Conservation (phyloP, 1,140 invertebrate species). For the Phocides pigmalion region DNA sequence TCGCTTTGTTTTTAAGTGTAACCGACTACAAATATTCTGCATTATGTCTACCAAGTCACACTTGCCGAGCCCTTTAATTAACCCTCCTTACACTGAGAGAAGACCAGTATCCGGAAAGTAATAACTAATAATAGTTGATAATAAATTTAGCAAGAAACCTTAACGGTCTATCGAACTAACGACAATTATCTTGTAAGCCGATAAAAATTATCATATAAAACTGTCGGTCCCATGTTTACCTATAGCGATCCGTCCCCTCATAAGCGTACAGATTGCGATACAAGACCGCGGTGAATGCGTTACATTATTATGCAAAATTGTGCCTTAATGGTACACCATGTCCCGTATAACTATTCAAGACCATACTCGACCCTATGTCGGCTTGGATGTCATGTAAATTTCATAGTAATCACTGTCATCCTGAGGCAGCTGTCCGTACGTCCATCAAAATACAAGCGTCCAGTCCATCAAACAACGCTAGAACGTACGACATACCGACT, state of each 20-base stretch:
- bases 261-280: slow-evolving; percentile 23
- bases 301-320: slow-evolving; percentile 32
- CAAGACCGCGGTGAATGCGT: slow-evolving; percentile 12
- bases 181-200: slow-evolving; percentile 26
- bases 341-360: slow-evolving; percentile 34
- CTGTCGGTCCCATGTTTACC: slow-evolving; percentile 28
- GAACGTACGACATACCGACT: neutral
- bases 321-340: slow-evolving; percentile 18
- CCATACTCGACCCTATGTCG: slow-evolving; percentile 14
- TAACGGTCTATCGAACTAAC: neutral
- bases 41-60: too few relatives aligned
- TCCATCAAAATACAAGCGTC: slow-evolving; percentile 36
- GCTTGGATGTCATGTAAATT: slow-evolving; percentile 42
- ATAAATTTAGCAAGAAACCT: neutral
- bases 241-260: slow-evolving; percentile 12
- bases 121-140: neutral
- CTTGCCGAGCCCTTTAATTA: neutral
- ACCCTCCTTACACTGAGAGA: neutral
- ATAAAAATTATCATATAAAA: slow-evolving; percentile 34
- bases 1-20: too few relatives aligned
- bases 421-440: slow-evolving; percentile 37
- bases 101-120: neutral
- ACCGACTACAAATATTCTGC: too few relatives aligned
- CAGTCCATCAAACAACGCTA: slow-evolving; percentile 23
- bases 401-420: slow-evolving; percentile 44